Evolutionary conservation across 2,888 invertebrate species (phyloP).

Genomic region (Drosophila setosimentum): DNA sequence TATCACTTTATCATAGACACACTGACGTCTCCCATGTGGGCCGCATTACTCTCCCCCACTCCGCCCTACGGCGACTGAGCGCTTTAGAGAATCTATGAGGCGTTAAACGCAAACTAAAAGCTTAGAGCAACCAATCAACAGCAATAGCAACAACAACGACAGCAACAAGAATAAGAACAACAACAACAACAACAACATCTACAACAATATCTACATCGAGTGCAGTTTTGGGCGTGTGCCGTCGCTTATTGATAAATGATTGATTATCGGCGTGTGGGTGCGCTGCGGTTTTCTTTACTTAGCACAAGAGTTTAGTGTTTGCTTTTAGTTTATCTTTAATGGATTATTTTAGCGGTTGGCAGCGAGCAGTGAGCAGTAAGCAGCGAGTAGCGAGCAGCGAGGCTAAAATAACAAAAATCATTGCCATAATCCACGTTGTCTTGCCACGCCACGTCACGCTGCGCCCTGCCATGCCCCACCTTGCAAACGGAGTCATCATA

Average conservation of each 20-base stretch:
- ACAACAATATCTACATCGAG: constrained; percentile 16
- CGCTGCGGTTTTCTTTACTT: constrained; percentile 70
- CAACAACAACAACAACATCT: constrained; percentile 11
- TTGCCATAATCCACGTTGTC: constrained; percentile 64
- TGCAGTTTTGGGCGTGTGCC: constrained; percentile 73
- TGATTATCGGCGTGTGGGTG: constrained; percentile 75
- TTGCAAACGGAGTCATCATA: constrained; percentile 52
- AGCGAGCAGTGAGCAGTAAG: constrained; percentile 34
- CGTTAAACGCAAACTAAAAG: constrained; percentile 81
- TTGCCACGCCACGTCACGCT: constrained; percentile 39
- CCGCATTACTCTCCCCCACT: constrained; percentile 7
- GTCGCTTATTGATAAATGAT: constrained; percentile 76
- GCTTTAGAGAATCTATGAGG: constrained; percentile 75
- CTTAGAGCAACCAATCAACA: constrained; percentile 62
- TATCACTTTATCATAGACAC: constrained; percentile 65
- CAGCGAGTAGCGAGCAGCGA: constrained; percentile 17
- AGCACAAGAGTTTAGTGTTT: constrained; percentile 76
- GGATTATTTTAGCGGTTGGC: constrained; percentile 77
- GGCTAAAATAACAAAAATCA: constrained; percentile 52
- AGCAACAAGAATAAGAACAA: constrained; percentile 5
- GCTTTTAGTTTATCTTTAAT: constrained; percentile 79
- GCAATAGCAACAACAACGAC: constrained; percentile 32
- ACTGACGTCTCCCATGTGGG: constrained; percentile 57
- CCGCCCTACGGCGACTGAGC: constrained; percentile 34
- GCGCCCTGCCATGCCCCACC: constrained; percentile 15